Percentiles rank a stretch among this genome's conserved stretches.
These are phyloP conservation scores for Chrysoperla carnea DNA, from an alignment of 1,140 invertebrate genomes.

Conservation along the genomic window DNA sequence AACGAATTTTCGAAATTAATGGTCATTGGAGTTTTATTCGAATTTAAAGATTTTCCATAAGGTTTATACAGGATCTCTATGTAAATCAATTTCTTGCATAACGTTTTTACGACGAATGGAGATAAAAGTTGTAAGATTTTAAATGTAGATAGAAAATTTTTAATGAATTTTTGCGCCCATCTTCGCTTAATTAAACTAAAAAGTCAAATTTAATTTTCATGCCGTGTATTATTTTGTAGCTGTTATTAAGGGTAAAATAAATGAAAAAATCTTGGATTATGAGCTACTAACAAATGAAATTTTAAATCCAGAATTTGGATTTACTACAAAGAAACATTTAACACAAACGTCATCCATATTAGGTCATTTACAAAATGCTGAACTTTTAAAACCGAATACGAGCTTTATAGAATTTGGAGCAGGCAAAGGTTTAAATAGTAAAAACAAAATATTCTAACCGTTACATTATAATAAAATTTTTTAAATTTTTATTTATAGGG, in stretches of 20 bases:
- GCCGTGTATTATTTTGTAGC: constrained; percentile 15
- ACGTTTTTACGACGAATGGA: too few relatives aligned
- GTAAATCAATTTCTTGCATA: too few relatives aligned
- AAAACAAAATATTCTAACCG: neutral
- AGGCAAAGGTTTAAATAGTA: constrained; percentile 46
- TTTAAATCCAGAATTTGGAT: constrained; percentile 36
- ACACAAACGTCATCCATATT: constrained; percentile 50
- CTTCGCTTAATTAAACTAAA: too few relatives aligned
- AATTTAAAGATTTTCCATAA: too few relatives aligned
- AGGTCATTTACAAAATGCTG: constrained; percentile 33
- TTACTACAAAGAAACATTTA: constrained; percentile 45
- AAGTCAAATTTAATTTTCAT: too few relatives aligned
- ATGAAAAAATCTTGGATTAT: constrained; percentile 25
- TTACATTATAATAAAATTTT: neutral
- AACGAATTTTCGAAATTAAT: too few relatives aligned
- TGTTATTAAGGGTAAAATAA: constrained; percentile 21
- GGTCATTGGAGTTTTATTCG: too few relatives aligned
- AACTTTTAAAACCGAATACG: constrained; percentile 33
- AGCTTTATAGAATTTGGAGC: constrained; percentile 75
- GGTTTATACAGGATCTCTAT: too few relatives aligned
- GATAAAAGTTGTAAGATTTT: too few relatives aligned
- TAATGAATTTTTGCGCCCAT: too few relatives aligned
- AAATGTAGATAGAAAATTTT: too few relatives aligned
- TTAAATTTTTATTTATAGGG: constrained; percentile 26
- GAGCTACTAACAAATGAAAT: constrained; percentile 36